Evolutionary conservation across 2,113 vertebrate species (phyloP).

Genomic region (Heliornis fulica): DNA sequence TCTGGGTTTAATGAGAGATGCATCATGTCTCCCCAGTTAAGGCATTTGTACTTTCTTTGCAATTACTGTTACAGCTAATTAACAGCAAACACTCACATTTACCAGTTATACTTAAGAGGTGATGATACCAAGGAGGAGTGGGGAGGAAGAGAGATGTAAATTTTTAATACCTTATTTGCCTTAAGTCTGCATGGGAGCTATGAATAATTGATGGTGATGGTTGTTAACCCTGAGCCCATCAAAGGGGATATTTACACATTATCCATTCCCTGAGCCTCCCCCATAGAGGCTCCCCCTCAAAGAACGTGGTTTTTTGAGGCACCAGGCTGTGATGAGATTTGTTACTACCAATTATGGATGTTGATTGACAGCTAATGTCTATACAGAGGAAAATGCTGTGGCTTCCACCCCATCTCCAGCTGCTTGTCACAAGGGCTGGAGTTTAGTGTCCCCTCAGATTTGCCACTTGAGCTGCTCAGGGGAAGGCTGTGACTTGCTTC

Average conservation of each 20-base stretch:
- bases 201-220: slow-evolving; percentile 52
- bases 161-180: slow-evolving; percentile 27
- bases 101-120: background rate
- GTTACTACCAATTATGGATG: background rate
- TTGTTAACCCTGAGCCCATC: slow-evolving; percentile 18
- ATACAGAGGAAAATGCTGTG: background rate
- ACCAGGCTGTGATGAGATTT: background rate
- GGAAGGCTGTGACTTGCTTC: background rate
- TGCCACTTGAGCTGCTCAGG: background rate
- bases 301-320: background rate
- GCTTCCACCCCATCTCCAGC: background rate
- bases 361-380: background rate
- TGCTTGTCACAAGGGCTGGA: background rate
- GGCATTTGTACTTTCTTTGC: background rate
- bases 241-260: background rate
- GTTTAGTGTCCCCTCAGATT: background rate
- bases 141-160: background rate
- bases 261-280: background rate
- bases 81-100: slow-evolving; percentile 15
- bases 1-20: background rate
- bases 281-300: background rate
- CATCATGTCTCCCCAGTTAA: background rate
- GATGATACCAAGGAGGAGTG: background rate
- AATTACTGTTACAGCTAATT: slow-evolving; percentile 57
- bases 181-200: background rate